Base-by-base conservation (phyloP, 2,888 invertebrate species). In the Troilus luridus region DNA sequence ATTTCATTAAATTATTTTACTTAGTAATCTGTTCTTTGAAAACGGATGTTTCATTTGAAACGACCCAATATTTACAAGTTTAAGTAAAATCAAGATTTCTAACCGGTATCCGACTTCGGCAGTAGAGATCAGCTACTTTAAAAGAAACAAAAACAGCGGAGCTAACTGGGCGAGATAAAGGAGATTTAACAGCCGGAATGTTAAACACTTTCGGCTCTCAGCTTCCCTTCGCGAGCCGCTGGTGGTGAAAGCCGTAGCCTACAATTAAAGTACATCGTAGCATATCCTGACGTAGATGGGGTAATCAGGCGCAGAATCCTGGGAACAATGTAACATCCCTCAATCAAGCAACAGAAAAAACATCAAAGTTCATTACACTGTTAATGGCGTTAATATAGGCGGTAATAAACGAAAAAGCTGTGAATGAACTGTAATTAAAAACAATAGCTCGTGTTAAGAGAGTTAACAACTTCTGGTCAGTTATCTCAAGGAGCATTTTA, bases 121-220 rank as follows among this genome's bases (percentile, higher is more conserved):
- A 64, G 41, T 41, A 41, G 9, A 11, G 64, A 14, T 8, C 27
- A 77, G 72, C 72, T 41, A 19, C 10, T 17, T 27, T 41, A 6
- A 41, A 41, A 27, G 17, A 77, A 17, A n/a, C n/a, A n/a, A n/a
- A 77, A 41, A 77, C 72, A 77, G 72, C 41, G 72, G 8, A 41
- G 6, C 72, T 77, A 77, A 77, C 41, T 17, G 17, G 8, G 12
- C 41, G 19, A 41, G 72, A 17, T 8, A 77, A 41, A 77, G 41
- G 72, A 77, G 72, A 77, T 77, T 77, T 77, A 77, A 77, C 72
- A 77, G 7, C 72, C 41, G 72, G 21, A 77, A 27, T 41, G 17
- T 27, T 8, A 41, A 41, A 77, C 72, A 77, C 72, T 77, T 77
- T 77, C 72, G 72, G 72, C 72, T 9, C 27, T 77, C 72, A 41